Evolutionary conservation across 64 coral and sea anemone genomes (phyloP).

Genomic region (Cladopsammia gracilis): DNA sequence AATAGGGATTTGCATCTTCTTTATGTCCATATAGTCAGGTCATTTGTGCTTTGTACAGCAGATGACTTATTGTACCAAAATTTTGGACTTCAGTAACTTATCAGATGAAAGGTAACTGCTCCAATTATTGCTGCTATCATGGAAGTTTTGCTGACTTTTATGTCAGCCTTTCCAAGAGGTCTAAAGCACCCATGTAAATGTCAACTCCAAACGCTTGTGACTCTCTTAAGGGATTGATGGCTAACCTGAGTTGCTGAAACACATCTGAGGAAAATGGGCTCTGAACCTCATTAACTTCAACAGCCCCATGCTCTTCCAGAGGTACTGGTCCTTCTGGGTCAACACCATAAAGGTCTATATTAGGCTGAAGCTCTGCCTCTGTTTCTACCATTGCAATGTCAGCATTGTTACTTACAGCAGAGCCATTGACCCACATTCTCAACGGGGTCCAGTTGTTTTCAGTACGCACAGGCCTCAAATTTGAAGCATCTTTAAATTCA

Average conservation of each 20-base stretch:
- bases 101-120: too few species aligned
- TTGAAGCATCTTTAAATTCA: constrained; percentile 65
- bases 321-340: constrained; percentile 2
- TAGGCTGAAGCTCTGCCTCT: background rate
- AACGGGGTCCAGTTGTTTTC: constrained; percentile 55
- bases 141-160: constrained; percentile 30
- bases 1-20: too few species aligned
- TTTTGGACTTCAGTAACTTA: too few species aligned
- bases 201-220: constrained; percentile 1
- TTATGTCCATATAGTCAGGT: too few species aligned
- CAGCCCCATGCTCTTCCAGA: background rate
- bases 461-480: constrained; percentile 59
- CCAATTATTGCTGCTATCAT: background rate
- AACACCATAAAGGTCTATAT: constrained; percentile 39
- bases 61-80: too few species aligned
- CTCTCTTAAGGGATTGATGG: constrained; percentile 1
- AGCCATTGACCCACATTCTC: constrained; percentile 46
- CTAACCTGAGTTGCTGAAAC: background rate
- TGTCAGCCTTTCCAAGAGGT: constrained; percentile 3
- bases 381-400: constrained; percentile 25
- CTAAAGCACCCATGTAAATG: background rate
- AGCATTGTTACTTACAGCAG: background rate
- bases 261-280: background rate
- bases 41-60: too few species aligned
- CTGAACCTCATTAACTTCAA: background rate